phyloP scores from a whole-genome alignment of 2,797 vertebrate genomes.

The Lindbergichthys nudifrons region DNA sequence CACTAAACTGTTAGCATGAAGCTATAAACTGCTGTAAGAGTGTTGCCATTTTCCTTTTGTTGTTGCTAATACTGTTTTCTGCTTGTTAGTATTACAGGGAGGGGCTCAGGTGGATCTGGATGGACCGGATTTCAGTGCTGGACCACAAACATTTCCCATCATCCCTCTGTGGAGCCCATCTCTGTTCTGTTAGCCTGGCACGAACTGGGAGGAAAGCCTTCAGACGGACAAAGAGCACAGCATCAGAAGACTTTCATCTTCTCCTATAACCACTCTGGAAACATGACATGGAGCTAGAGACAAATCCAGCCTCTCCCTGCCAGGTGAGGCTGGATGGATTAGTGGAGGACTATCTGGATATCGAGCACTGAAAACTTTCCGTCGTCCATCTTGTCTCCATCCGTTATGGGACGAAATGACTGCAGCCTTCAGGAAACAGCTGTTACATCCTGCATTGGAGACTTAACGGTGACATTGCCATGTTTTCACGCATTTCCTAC shows the following conservation, averaged over 20 bases:
- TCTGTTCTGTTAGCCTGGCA: conserved; percentile 44
- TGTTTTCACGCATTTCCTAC: conserved; percentile 41
- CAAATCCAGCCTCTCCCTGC: too few relatives aligned
- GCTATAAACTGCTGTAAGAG: not conserved
- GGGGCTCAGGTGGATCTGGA: conserved; percentile 51
- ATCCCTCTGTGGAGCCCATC: conserved; percentile 52
- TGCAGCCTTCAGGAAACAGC: conserved; percentile 15
- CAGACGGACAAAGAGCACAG: conserved; percentile 7
- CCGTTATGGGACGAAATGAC: not conserved
- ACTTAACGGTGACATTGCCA: conserved; percentile 10
- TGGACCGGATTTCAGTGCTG: conserved; percentile 70
- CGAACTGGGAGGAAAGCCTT: conserved; percentile 45
- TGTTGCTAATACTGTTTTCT: not conserved
- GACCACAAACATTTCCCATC: conserved; percentile 73
- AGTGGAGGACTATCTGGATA: conserved; percentile 8
- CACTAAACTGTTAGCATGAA: not conserved
- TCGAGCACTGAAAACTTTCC: conserved; percentile 2
- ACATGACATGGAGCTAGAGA: too few relatives aligned
- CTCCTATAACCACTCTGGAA: conserved; percentile 52
- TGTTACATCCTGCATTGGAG: conserved; percentile 9
- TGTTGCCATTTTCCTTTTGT: not conserved
- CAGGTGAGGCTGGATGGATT: too few relatives aligned
- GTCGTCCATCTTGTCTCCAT: not conserved
- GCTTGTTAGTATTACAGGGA: conserved; percentile 47
- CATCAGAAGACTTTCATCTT: conserved; percentile 12